Conservation (phyloP, 1,140 invertebrate species). For the Matsumurasca onukii region DNA sequence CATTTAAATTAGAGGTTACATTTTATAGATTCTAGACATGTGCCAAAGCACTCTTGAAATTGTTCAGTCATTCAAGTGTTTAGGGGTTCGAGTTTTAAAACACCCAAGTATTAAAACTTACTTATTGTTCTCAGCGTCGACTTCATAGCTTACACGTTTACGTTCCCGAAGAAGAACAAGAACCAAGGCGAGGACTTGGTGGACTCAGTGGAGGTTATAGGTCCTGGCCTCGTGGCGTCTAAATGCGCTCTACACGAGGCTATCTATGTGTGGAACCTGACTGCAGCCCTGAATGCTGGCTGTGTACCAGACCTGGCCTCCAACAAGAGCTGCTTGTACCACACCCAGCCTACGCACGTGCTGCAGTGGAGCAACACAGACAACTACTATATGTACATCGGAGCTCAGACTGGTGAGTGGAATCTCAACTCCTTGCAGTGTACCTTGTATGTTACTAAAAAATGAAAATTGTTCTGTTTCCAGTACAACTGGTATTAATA, state of each 20-base stretch:
- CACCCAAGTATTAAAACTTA: no score
- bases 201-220: constrained; percentile 46
- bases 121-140: neutral
- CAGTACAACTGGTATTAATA: no score
- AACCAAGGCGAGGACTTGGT: constrained; percentile 38
- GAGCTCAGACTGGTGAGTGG: constrained; percentile 46
- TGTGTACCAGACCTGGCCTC: no score
- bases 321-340: constrained; percentile 3
- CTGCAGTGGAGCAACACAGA: constrained; percentile 50
- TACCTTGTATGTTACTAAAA: no score
- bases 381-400: constrained; percentile 54
- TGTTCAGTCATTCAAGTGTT: no score
- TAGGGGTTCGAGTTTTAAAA: no score
- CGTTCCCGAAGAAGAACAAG: neutral
- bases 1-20: no score
- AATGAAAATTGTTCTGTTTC: no score
- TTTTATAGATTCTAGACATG: no score
- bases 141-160: neutral
- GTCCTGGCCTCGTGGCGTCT: constrained; percentile 46
- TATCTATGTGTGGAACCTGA: constrained; percentile 47
- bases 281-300: neutral
- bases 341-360: constrained; percentile 43
- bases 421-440: no score
- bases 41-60: no score
- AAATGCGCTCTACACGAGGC: constrained; percentile 51